Percentiles rank a stretch among this genome's conserved stretches.
These are phyloP conservation scores for Brachionus rotundiformis DNA, from an alignment of 1,140 invertebrate species.

Conservation along the genomic window DNA sequence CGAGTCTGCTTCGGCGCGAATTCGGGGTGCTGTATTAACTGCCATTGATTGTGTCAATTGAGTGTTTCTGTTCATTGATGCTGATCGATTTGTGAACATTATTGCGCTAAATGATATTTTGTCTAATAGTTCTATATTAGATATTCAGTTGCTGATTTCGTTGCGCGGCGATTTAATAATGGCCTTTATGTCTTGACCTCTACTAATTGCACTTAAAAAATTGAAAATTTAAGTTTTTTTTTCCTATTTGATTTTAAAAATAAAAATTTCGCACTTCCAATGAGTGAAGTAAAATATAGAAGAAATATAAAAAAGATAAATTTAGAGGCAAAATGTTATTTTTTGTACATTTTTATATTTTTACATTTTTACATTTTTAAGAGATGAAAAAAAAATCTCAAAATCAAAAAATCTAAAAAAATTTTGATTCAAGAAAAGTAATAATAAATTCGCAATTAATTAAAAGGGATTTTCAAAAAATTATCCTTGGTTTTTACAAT, in stretches of 20 bases:
- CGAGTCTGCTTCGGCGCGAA: neutral
- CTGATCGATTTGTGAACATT: neutral
- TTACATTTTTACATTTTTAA: too few relatives aligned
- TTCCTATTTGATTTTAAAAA: neutral
- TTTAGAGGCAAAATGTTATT: too few relatives aligned
- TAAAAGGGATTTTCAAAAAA: too few relatives aligned
- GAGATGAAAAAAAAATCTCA: too few relatives aligned
- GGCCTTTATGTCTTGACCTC: constrained; percentile 33
- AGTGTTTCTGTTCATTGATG: neutral
- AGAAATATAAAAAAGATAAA: neutral
- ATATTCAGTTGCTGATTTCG: neutral
- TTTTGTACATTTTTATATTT: too few relatives aligned
- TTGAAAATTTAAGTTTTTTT: neutral
- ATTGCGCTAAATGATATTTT: neutral
- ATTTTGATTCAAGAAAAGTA: too few relatives aligned
- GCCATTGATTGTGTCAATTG: neutral
- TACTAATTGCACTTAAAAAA: constrained; percentile 33
- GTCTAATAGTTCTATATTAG: neutral
- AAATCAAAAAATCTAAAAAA: too few relatives aligned
- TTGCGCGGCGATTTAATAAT: constrained; percentile 33
- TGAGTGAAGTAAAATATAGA: neutral
- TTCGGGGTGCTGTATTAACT: neutral
- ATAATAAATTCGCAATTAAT: too few relatives aligned
- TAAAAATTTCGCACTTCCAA: neutral
- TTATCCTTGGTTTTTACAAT: too few relatives aligned